Evolutionary conservation across 2,888 invertebrate species (phyloP).

Genomic region (Drosophila buzzatii): DNA sequence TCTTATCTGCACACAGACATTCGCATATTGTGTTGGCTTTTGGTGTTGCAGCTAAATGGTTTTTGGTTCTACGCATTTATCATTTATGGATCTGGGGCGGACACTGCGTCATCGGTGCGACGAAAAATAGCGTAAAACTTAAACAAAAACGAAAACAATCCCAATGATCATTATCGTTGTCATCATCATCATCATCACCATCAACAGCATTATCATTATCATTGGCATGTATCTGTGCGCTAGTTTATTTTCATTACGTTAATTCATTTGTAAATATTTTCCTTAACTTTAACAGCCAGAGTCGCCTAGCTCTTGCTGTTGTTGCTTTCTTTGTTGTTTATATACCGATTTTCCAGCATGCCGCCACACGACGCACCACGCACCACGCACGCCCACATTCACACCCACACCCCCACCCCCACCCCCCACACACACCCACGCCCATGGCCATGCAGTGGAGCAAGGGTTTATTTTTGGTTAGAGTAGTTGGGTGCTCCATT

Average conservation of each 20-base stretch:
- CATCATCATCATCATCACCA: constrained; percentile 19
- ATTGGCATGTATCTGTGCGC: constrained; percentile 54
- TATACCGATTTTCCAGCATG: constrained; percentile 69
- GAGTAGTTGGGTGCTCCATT: constrained; percentile 46
- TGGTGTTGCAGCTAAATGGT: constrained; percentile 37
- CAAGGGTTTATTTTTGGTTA: constrained; percentile 33
- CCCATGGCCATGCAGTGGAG: constrained; percentile 6
- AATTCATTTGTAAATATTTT: constrained; percentile 81
- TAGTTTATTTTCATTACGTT: constrained; percentile 78
- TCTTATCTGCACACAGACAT: constrained; percentile 32
- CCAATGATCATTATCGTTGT: constrained; percentile 16
- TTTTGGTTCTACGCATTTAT: constrained; percentile 59
- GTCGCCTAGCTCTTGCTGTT: constrained; percentile 26
- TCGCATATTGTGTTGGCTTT: neutral
- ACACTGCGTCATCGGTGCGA: constrained; percentile 44
- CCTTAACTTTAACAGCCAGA: constrained; percentile 70
- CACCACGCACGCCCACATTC: neutral
- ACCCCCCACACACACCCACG: neutral
- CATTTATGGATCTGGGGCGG: constrained; percentile 46
- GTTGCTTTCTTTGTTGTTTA: constrained; percentile 54
- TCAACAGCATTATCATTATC: constrained; percentile 22
- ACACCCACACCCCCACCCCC: neutral
- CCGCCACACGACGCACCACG: constrained; percentile 5
- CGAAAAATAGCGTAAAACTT: neutral
- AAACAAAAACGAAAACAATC: constrained; percentile 9